Evolutionary conservation across 92 coral and sea anemone species (phyloP).

Genomic region (Porites rus): DNA sequence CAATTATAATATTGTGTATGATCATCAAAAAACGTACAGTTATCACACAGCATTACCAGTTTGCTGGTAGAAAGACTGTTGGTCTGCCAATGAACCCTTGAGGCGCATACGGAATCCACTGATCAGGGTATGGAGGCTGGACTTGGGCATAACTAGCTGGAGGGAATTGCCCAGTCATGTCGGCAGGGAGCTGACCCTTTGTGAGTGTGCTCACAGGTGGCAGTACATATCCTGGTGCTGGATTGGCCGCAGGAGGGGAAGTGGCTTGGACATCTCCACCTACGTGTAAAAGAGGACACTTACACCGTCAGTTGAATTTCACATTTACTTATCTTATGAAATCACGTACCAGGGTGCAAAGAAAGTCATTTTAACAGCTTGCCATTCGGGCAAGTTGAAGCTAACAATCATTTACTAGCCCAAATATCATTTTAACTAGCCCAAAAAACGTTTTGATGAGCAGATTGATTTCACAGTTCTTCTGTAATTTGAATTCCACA

Average conservation of each 20-base stretch:
- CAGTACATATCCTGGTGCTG: slow-evolving; percentile 93
- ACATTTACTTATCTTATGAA: too few species aligned
- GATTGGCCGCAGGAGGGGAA: slow-evolving; percentile 90
- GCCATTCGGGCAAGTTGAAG: too few species aligned
- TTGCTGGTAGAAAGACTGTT: slow-evolving; percentile 89
- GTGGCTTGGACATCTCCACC: slow-evolving; percentile 68
- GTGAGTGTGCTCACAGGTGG: slow-evolving; percentile 98
- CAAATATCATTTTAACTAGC: too few species aligned
- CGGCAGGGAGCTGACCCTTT: slow-evolving; percentile 83
- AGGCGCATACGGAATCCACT: slow-evolving; percentile 93
- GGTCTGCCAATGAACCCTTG: slow-evolving; percentile 97
- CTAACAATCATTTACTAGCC: too few species aligned
- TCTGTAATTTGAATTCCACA: too few species aligned
- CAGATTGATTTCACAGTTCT: too few species aligned
- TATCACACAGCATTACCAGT: slow-evolving; percentile 59
- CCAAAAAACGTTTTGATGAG: too few species aligned
- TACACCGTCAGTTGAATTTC: too few species aligned
- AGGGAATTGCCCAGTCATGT: slow-evolving; percentile 86
- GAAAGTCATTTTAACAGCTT: too few species aligned
- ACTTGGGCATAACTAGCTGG: slow-evolving; percentile 88
- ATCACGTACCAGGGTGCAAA: too few species aligned
- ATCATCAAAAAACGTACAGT: not conserved
- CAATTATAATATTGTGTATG: not conserved
- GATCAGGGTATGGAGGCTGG: slow-evolving; percentile 88
- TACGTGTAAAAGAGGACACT: not conserved